Evolutionary conservation across 2,888 invertebrate species (phyloP), one percentile per base, ranked within the genome.

Genomic region (Eristalis arbustorum): DNA sequence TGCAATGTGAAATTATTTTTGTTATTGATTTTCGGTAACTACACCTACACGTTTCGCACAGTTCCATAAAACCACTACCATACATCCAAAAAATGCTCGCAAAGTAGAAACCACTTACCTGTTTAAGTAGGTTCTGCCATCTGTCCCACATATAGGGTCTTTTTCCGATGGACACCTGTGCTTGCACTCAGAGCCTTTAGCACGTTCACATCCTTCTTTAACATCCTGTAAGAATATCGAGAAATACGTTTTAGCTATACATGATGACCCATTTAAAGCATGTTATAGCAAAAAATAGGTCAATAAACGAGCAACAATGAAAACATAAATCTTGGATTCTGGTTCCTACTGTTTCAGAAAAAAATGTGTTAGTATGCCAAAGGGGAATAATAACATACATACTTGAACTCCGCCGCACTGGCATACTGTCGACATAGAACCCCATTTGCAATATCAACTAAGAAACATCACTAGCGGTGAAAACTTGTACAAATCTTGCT

Each of bases 101-200:
- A 8, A 18, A 18, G 8, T 8, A n/a, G 10, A 3, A 0, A 11
- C 59, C 25, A 59, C 59, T 85, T 96, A 97, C 90, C 96, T 94
- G 93, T 98, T 98, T 61, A 97, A 94, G 90, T 98, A 98, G 0
- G 97, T 98, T 87, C 97, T 94, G 34, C 97, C 97, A 89, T 97
- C 96, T 0, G 97, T 97, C 0, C 97, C 98, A 90, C 98, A 98
- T 25, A 97, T 97, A 0, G 96, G 96, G 91, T 98, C 98, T 89
- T 96, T 95, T 91, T 98, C 97, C 0, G 95, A 95, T 0, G 96
- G 95, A 92, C 98, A 98, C 68, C 96, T 95, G 85, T 95, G 95
- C 71, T 95, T 95, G 89, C 96, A 96, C 76, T 94, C 94, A 1
- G 95, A 95, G 0, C 96, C 96, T 88, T 94, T 94, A 0, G 95